Base-by-base conservation (phyloP, 2,797 vertebrate species). In the Chrysocyon brachyurus region DNA sequence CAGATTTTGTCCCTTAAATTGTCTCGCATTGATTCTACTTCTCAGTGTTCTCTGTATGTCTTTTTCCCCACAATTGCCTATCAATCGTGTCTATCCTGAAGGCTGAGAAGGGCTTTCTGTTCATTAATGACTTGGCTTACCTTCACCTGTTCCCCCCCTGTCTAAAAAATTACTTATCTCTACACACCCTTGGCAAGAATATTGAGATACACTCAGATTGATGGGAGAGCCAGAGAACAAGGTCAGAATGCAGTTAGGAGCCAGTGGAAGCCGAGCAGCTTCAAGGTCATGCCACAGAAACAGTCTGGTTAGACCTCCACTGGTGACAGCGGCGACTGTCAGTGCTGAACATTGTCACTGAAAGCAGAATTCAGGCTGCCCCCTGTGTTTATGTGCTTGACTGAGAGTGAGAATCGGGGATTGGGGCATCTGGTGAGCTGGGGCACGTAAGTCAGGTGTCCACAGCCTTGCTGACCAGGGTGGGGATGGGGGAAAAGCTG, bases 81-180 rank as follows among this genome's bases (percentile, higher is more conserved):
- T 97, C 77, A 95, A 75, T 95, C 19, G 57, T 96, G 46, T 87
- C 63, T 54, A 36, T 95, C 24, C 40, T 36, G 56, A 95, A 92
- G 83, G 75, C 64, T 56, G 82, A 87, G 84, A 82, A 95, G 54
- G 70, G 61, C 68, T 94, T 95, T 94, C 54, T 87, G 75, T 85
- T 92, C 77, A 82, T 97, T 97, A 97, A 95, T 97, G 91, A 93
- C 57, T 68, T 79, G 49, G 49, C 63, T 93, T 87, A 49, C 56
- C 36, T 94, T 95, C 77, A 78, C 63, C 59, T 90, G 6, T 72
- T 97, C 90, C 94, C 72, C 61, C 92, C 70, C 73, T 84, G 59
- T 86, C 87, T 94, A 49, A 90, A 95, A 92, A 63, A 64, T 88
- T 54, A 63, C 59, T 84, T 22, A 70, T 86, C 57, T 92, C 52